Evolutionary conservation across 2,888 invertebrate genomes (phyloP), one percentile per base, ranked within the genome.

Genomic region (Napeogenes inachia): DNA sequence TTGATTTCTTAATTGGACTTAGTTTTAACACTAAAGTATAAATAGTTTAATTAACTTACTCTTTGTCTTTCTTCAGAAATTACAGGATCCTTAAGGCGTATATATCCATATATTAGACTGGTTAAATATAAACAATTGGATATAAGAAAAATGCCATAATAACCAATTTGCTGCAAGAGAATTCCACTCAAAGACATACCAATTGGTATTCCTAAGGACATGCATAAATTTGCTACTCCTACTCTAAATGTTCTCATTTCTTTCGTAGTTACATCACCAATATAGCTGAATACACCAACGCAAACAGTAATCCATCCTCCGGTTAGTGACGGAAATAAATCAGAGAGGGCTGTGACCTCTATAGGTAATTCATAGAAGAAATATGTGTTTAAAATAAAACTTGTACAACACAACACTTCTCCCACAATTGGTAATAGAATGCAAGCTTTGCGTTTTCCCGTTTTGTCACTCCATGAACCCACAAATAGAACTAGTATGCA

Each of bases 381-480:
- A 76, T 91, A 92, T 56, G 92, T 92, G 76, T 92, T 92, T 53
- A 92, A 70, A 35, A 92, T 87, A 64, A 92, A 85, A 63, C 92
- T 91, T 4, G 91, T 81, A 66, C 86, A 87, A 62, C 91, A 90
- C 67, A 91, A 72, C 54, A 92, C 84, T 77, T 92, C 92, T 4
- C 92, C 92, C 8, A 90, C 74, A 8, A 93, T 87, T 0, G 93
- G 93, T 45, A 92, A 72, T 6, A 93, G 79, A 77, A 93, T 92
- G 70, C 92, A 92, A 10, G 92, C 91, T 76, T 92, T 93, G 68
- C 92, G 82, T 59, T 88, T 85, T 55, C 92, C 92, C 54, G 91
- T 91, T 70, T 92, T 91, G 74, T 93, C 93, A 70, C 92, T 92
- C 93, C 93, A 93, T 4, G 92, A 91, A n/a, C 93, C 93, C 32